Evolutionary conservation across 2,888 invertebrate species (phyloP).

Genomic region (Drosophila mercatorum): DNA sequence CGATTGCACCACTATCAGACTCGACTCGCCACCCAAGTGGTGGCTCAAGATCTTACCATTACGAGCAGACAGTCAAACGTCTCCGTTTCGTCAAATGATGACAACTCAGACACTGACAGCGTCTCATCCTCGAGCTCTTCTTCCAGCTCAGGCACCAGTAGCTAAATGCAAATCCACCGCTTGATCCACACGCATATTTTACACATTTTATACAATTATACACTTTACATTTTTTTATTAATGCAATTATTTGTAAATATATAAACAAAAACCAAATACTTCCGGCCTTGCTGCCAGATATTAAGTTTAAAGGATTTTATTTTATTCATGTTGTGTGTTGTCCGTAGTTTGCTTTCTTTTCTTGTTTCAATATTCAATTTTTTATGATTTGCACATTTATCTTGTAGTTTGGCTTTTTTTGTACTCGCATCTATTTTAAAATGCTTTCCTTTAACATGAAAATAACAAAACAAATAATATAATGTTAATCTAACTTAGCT

Average conservation of each 20-base stretch:
- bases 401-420: constrained; percentile 13
- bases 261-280: constrained; percentile 15
- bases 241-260: constrained; percentile 41
- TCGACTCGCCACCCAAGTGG: constrained; percentile 56
- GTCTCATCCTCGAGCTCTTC: constrained; percentile 40
- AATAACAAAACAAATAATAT: constrained; percentile 1
- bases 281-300: neutral
- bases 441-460: constrained; percentile 12
- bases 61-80: constrained; percentile 35
- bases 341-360: constrained; percentile 46
- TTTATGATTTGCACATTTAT: constrained; percentile 12
- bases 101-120: constrained; percentile 39
- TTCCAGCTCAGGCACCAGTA: constrained; percentile 7
- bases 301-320: constrained; percentile 21
- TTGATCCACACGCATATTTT: constrained; percentile 22
- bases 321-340: constrained; percentile 51
- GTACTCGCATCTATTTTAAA: constrained; percentile 6
- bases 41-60: constrained; percentile 70
- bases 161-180: constrained; percentile 13
- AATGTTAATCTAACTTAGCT: neutral
- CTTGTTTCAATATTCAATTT: neutral
- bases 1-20: constrained; percentile 45
- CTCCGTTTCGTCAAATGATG: constrained; percentile 29
- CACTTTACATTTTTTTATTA: constrained; percentile 23
- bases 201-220: constrained; percentile 32